Conservation (phyloP, 2,888 invertebrate species). For the Coenonympha glycerion region DNA sequence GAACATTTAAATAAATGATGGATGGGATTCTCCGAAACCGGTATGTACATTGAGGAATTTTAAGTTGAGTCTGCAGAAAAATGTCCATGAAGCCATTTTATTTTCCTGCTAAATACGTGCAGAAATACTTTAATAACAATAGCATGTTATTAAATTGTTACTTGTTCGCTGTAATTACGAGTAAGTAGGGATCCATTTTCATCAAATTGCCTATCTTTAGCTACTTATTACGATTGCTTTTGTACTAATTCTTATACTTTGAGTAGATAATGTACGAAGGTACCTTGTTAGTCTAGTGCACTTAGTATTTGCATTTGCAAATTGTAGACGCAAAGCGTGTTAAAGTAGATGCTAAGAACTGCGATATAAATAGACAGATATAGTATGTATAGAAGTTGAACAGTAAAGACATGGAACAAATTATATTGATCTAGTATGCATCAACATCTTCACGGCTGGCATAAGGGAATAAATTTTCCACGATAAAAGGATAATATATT, state of each 20-base stretch:
- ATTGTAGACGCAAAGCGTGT: too few relatives aligned
- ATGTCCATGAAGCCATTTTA: background rate
- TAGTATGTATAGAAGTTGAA: too few relatives aligned
- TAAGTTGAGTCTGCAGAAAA: background rate
- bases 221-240: background rate
- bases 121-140: background rate
- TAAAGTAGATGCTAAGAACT: too few relatives aligned
- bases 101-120: background rate
- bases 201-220: background rate
- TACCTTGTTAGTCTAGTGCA: background rate
- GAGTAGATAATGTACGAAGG: too few relatives aligned
- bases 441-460: too few relatives aligned
- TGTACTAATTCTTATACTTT: background rate
- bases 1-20: constrained; percentile 3
- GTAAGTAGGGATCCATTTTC: background rate
- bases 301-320: too few relatives aligned
- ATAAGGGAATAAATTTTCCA: too few relatives aligned
- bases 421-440: too few relatives aligned
- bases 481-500: too few relatives aligned
- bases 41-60: background rate
- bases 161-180: background rate
- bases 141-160: background rate
- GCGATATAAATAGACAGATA: too few relatives aligned
- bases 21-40: constrained; percentile 1
- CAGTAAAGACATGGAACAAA: too few relatives aligned